Conservation (phyloP, 2,113 vertebrate genomes). For the Melanotaenia duboulayi region DNA sequence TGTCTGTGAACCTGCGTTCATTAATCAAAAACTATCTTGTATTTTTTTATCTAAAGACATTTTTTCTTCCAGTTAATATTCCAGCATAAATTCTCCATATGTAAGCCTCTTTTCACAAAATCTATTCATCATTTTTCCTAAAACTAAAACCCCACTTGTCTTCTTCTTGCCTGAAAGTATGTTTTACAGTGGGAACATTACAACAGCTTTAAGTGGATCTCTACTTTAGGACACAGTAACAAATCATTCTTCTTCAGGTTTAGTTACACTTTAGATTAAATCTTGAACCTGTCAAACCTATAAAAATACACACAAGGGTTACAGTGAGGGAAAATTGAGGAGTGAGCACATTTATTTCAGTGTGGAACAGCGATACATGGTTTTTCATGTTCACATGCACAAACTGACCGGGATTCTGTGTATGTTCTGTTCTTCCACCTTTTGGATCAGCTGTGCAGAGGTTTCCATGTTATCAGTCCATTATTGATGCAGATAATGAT, state of each 20-base stretch:
- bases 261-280: no score
- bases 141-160: neutral
- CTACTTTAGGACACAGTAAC: neutral
- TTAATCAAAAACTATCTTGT: conserved; percentile 11
- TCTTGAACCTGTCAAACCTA: no score
- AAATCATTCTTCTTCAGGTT: no score
- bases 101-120: neutral
- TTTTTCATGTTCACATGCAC: neutral
- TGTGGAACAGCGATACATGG: neutral
- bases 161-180: neutral
- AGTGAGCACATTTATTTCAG: neutral
- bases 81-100: conserved; percentile 6
- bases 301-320: no score
- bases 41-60: neutral
- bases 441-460: no score
- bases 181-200: neutral
- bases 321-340: neutral
- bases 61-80: neutral
- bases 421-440: no score
- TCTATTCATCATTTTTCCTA: neutral
- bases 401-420: neutral
- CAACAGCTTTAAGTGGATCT: conserved; percentile 3
- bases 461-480: no score
- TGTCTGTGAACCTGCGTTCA: neutral
- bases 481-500: neutral